Evolutionary conservation across 2,888 invertebrate species (phyloP).

Genomic region (Dynastes tityus): DNA sequence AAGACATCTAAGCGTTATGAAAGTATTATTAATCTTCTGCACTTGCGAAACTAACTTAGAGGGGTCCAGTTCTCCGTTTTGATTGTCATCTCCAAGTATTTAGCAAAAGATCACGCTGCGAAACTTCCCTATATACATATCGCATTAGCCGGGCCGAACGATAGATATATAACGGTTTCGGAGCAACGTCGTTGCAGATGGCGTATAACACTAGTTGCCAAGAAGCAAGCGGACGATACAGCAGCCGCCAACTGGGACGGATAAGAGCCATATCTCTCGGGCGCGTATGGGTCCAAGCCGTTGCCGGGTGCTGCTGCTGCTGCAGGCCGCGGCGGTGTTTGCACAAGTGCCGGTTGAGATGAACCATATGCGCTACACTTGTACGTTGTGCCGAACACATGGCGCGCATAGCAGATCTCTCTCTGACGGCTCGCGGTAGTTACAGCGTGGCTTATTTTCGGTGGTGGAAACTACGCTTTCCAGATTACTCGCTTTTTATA

Average conservation of each 20-base stretch:
- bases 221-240: constrained; percentile 28
- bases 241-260: constrained; percentile 57
- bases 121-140: background rate
- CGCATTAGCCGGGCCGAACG: background rate
- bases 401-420: constrained; percentile 51
- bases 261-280: constrained; percentile 56
- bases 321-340: constrained; percentile 52
- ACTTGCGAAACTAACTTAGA: constrained; percentile 10
- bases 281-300: constrained; percentile 52
- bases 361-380: constrained; percentile 60
- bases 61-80: background rate
- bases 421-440: background rate
- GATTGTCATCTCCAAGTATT: background rate
- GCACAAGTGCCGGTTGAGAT: constrained; percentile 60
- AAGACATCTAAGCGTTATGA: background rate
- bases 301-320: constrained; percentile 53
- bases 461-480: constrained; percentile 49
- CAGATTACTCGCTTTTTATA: constrained; percentile 49
- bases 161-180: no score
- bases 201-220: constrained; percentile 32
- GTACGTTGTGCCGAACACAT: constrained; percentile 56
- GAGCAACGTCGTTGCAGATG: constrained; percentile 38
- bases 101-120: background rate
- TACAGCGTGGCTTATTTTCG: constrained; percentile 53
- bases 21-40: constrained; percentile 29